Evolutionary conservation across 2,113 vertebrate genomes (phyloP), one percentile per base, ranked within the genome.

Genomic region (Phaethon lepturus): DNA sequence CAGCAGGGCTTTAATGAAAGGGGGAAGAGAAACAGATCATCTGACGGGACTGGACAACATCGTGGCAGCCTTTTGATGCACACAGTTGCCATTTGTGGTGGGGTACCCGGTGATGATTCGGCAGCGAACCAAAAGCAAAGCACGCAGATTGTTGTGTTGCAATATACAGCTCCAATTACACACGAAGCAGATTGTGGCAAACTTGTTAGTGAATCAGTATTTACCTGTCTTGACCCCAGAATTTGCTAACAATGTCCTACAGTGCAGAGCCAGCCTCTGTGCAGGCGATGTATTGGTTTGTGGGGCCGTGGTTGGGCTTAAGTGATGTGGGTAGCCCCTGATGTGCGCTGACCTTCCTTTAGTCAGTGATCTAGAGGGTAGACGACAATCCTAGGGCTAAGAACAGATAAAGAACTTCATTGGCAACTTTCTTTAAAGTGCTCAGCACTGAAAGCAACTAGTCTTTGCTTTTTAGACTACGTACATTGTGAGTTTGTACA

Each of bases 211-310:
- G 35, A 8, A 3, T 5, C 23, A 11, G 35, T 35, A 40, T 18
- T 28, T 2, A 0, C 49, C 31, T 59, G 11, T 20, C 5, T 1
- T 49, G 25, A 33, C 40, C 58, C 9, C 25, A 6, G 44, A 35
- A 26, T 17, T 35, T 24, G 24, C 22, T 60, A 50, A 16, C 12
- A 2, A 1, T 4, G 11, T 28, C 40, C 52, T 49, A 4, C 11
- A 6, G 68, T 0, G 23, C 53, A 42, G 29, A 58, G 35, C 28
- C 69, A 42, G 4, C 52, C 26, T 13, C 50, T 25, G 10, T 11
- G 35, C 29, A 26, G 17, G 47, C 60, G 7, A 0, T 11, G 4
- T 1, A 5, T 3, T 58, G 40, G 1, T 4, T 31, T 52, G 4
- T 38, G 35, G 38, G 73, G 49, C 3, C 4, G 9, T 4, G 82